Percentiles rank a stretch among this genome's conserved stretches.
Conservation (phyloP, 2,888 invertebrate genomes). For the Phaonia tiefii region DNA sequence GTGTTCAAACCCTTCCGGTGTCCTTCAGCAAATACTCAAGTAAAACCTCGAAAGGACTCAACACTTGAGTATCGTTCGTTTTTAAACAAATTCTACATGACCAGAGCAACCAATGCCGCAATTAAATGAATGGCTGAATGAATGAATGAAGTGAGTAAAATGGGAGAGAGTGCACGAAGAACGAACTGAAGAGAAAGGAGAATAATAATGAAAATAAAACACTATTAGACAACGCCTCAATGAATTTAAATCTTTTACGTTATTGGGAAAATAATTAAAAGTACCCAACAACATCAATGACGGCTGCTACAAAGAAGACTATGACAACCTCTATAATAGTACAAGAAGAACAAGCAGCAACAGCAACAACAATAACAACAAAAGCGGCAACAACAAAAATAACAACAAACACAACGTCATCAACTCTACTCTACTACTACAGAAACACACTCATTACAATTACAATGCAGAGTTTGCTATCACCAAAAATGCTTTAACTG, state of each 20-base stretch:
- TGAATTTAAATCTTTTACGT: slow-evolving; percentile 60
- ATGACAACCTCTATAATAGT: slow-evolving; percentile 1
- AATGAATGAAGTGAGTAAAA: slow-evolving; percentile 16
- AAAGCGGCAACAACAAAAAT: neutral
- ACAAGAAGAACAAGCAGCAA: neutral
- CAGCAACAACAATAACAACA: neutral
- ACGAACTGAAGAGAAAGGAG: neutral
- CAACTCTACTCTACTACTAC: too few relatives aligned
- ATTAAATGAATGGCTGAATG: slow-evolving; percentile 45
- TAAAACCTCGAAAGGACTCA: slow-evolving; percentile 14
- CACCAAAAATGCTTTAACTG: neutral
- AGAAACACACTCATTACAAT: slow-evolving; percentile 51
- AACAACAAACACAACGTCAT: too few relatives aligned
- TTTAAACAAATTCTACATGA: slow-evolving; percentile 50
- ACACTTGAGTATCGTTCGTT: slow-evolving; percentile 27
- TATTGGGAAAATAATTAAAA: slow-evolving; percentile 62
- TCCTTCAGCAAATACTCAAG: slow-evolving; percentile 12
- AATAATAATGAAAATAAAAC: slow-evolving; percentile 49
- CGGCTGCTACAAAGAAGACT: neutral
- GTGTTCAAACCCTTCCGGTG: slow-evolving; percentile 6
- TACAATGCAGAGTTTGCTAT: slow-evolving; percentile 30
- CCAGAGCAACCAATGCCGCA: slow-evolving; percentile 35
- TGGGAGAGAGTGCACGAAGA: neutral
- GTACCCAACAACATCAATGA: slow-evolving; percentile 7
- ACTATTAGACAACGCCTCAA: slow-evolving; percentile 58